A percentile compares a stretch with the other conserved stretches of the same genome.
Evolutionary conservation across 1,140 invertebrate genomes (phyloP).

Genomic region (Drosophila grimshawi): DNA sequence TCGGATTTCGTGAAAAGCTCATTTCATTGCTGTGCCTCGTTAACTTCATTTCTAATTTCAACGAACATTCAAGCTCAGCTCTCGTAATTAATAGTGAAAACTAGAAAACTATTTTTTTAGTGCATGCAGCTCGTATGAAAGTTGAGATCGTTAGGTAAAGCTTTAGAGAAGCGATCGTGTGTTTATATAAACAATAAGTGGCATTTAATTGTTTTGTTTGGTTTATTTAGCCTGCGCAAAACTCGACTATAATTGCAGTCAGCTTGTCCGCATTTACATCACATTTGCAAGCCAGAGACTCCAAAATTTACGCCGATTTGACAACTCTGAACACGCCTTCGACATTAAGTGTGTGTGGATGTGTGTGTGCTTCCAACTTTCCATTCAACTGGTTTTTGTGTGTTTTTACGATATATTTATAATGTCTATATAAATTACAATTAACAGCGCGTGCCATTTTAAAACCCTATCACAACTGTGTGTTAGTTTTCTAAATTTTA

Average conservation of each 20-base stretch:
- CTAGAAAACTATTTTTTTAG: neutral
- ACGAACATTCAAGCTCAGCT: neutral
- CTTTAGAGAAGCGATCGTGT: neutral
- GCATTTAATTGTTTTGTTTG: slow-evolving; percentile 6
- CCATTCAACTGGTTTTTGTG: slow-evolving; percentile 61
- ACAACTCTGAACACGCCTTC: slow-evolving; percentile 37
- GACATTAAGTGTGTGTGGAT: slow-evolving; percentile 1
- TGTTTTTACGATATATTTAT: slow-evolving; percentile 19
- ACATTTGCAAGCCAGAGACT: slow-evolving; percentile 17
- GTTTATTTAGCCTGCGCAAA: slow-evolving; percentile 18
- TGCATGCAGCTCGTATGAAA: neutral
- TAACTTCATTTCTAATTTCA: neutral
- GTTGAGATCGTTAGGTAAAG: neutral
- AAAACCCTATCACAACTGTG: neutral
- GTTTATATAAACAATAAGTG: slow-evolving; percentile 1
- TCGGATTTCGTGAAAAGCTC: slow-evolving; percentile 3
- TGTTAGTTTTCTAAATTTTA: no score
- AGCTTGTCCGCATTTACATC: neutral
- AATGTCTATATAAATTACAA: slow-evolving; percentile 45
- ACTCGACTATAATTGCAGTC: slow-evolving; percentile 32
- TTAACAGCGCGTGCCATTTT: slow-evolving; percentile 30
- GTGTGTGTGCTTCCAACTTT: slow-evolving; percentile 53
- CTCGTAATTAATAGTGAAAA: neutral
- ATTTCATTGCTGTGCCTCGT: slow-evolving; percentile 30
- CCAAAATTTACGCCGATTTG: slow-evolving; percentile 47